These are phyloP conservation scores for Esox masquinongy DNA, from an alignment of 2,797 vertebrate genomes.

Conservation along the genomic window DNA sequence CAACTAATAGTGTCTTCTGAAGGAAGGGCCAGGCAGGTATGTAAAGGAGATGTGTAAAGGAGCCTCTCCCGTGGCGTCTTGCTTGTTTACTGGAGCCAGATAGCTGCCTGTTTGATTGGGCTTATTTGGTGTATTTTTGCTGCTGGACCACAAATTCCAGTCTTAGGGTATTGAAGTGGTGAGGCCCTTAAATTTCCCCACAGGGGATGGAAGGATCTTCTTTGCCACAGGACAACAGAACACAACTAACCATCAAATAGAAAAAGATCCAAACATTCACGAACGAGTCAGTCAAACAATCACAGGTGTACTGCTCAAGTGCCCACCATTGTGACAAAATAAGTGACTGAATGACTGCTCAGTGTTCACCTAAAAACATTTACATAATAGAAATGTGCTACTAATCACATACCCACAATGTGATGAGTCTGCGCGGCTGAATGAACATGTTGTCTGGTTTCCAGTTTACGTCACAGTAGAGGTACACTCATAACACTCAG, in stretches of 20 bases:
- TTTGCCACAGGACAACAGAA: background rate
- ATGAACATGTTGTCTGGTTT: background rate
- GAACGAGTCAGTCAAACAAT: conserved; percentile 40
- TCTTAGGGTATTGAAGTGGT: conserved; percentile 12
- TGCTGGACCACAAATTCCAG: conserved; percentile 12
- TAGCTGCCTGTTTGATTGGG: background rate
- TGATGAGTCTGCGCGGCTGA: background rate
- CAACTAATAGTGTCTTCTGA: conserved; percentile 7
- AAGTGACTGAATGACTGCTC: background rate
- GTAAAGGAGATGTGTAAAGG: conserved; percentile 27
- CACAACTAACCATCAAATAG: background rate
- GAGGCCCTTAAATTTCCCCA: background rate
- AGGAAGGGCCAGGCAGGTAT: background rate
- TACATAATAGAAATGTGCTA: background rate
- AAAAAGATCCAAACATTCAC: background rate
- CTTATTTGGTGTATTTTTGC: background rate
- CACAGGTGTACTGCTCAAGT: conserved; percentile 35
- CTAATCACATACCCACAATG: background rate
- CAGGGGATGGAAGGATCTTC: background rate
- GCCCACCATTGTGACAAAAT: background rate
- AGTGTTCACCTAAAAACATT: conserved; percentile 12
- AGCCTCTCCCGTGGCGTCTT: conserved; percentile 25
- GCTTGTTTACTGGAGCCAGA: conserved; percentile 8
- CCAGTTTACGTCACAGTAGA: background rate
- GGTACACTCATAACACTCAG: background rate